Conservation (phyloP, 2,888 invertebrate species). For the Parnassius apollo region DNA sequence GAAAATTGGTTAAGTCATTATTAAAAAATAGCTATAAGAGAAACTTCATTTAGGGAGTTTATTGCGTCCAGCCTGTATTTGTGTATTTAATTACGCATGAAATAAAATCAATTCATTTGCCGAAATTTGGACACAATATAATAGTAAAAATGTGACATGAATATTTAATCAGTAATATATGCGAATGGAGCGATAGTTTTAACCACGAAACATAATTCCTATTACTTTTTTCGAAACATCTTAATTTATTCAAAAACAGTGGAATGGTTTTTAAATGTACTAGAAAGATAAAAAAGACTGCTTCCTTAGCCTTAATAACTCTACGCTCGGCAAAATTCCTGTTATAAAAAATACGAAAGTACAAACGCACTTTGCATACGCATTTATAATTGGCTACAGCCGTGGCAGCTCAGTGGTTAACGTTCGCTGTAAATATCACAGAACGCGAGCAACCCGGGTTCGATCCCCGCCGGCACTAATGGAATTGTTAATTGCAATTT, state of each 20-base stretch:
- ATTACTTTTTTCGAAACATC: slow-evolving; percentile 18
- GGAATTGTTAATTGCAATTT: too few species aligned
- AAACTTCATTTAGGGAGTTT: too few species aligned
- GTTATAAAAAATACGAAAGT: slow-evolving; percentile 14
- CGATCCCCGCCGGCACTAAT: too few species aligned
- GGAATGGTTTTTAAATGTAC: slow-evolving; percentile 10
- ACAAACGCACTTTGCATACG: slow-evolving; percentile 18
- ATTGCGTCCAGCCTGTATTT: too few species aligned
- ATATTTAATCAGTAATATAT: slow-evolving; percentile 12
- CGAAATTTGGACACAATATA: neutral
- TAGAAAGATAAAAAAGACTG: slow-evolving; percentile 6
- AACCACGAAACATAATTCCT: neutral
- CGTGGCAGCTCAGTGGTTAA: too few species aligned
- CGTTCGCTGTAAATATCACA: too few species aligned
- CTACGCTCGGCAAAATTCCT: slow-evolving; percentile 3
- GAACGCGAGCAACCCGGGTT: too few species aligned
- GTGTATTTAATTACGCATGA: too few species aligned
- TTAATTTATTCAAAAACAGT: slow-evolving; percentile 22
- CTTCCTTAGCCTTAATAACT: slow-evolving; percentile 5
- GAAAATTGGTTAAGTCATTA: too few species aligned
- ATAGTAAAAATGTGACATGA: slow-evolving; percentile 1
- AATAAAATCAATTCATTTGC: too few species aligned
- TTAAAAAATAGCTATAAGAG: too few species aligned
- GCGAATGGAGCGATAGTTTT: slow-evolving; percentile 15
- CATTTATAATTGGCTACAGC: slow-evolving; percentile 3